Evolutionary conservation across 2,113 vertebrate species (phyloP), one percentile per base, ranked within the genome.

Genomic region (Petrocephalus microphthalmus): DNA sequence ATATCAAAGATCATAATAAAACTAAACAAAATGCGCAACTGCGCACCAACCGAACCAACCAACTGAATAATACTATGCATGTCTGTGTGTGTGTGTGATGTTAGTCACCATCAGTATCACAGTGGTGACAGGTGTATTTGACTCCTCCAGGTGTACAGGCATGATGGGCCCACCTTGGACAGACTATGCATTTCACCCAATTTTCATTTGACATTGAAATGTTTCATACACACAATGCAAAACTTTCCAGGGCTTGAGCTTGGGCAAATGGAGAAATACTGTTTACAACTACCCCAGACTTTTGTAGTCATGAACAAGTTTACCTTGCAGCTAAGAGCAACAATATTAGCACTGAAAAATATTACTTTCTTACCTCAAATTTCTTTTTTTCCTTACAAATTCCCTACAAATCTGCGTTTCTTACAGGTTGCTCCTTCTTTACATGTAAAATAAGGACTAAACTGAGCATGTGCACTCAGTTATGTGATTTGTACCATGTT

Each of bases 81-180:
- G n/a, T n/a, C 90, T 74, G 67, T 96, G 42, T 42, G 42, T 42
- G 8, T 60, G 7, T 60, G 7, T 64, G 57, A 60, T 64, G 57
- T 64, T 64, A 3, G 42, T 42, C 42, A 64, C 8, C 57, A 64
- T 64, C 25, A 64, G 57, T 25, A 64, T 64, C n/a, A 64, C 57
- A 64, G 25, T 64, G n/a, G 57, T 64, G 57, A 64, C 57, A 64
- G n/a, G n/a, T 64, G 57, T 25, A 64, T 8, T 25, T n/a, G 8
- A 42, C 17, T 82, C 42, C 45, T 42, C 37, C 42, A 22, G 37
- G 17, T 22, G 42, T 33, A 82, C 37, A 42, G 20, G 78, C 42
- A 20, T 19, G 42, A 47, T 82, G 78, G 45, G 42, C 37, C 57
- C 2, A 15, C 6, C 6, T 45, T 42, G 42, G 42, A 42, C 42